These are phyloP conservation scores for Orestias chungarensis DNA, from an alignment of 2,797 vertebrate genomes.

Conservation along the genomic window DNA sequence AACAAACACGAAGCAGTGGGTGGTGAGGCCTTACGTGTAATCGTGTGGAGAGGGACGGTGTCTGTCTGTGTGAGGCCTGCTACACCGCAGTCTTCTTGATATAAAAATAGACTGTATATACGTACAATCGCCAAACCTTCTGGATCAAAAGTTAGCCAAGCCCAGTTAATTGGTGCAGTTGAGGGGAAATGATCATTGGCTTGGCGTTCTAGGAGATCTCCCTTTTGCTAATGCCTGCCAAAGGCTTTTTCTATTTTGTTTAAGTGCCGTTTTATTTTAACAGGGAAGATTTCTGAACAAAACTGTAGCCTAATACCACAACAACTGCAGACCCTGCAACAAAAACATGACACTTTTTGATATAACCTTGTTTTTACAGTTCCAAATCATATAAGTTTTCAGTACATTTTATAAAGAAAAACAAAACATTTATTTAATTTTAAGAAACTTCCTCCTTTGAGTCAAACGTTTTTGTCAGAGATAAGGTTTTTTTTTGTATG, in stretches of 20 bases:
- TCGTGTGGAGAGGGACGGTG: conserved; percentile 28
- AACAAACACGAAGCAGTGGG: conserved; percentile 68
- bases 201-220: neutral
- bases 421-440: neutral
- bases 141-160: conserved; percentile 25
- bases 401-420: neutral
- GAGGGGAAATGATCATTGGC: neutral
- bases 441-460: no score
- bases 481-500: no score
- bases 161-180: conserved; percentile 3
- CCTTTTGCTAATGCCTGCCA: neutral
- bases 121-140: conserved; percentile 32
- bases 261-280: neutral
- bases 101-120: conserved; percentile 61
- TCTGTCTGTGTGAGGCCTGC: conserved; percentile 61
- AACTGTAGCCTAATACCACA: no score
- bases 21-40: conserved; percentile 37
- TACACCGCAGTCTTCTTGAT: conserved; percentile 47
- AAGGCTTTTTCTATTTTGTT: neutral
- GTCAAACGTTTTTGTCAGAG: no score
- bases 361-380: no score
- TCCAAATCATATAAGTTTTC: neutral
- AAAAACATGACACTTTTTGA: no score
- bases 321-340: neutral
- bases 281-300: neutral